Base-by-base conservation (phyloP, 2,113 vertebrate genomes). In the Cichladusa arquata region DNA sequence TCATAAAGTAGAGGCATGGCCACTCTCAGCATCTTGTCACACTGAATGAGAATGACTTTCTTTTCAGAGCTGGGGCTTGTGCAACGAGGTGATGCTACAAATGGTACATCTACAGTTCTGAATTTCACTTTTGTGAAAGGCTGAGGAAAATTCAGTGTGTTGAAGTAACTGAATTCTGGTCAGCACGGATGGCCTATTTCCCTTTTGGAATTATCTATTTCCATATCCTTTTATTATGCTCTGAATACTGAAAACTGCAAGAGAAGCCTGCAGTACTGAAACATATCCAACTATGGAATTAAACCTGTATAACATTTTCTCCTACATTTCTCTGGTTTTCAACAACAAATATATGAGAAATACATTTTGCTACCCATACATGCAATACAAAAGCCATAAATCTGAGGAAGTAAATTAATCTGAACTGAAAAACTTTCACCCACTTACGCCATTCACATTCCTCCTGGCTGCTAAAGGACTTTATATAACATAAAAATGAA, bases 361-460 rank as follows among this genome's bases (percentile, higher is more conserved):
- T 96, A 97, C 95, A 96, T 96, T 95, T 96, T 96, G 73, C 94
- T 97, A 92, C 88, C 93, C 95, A 89, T 66, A 96, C 97, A 97
- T 98, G 97, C 97, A 98, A 86, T 65, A 74, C 86, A 90, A 96
- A 98, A 97, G 93, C 96, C 95, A 90, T 95, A 93, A 96, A 97
- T 96, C 95, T 69, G 92, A 96, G 94, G 96, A 96, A 96, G 86
- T 95, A 92, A 95, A 94, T 96, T 90, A 90, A 95, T 97, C 95
- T 93, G 91, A 95, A 94, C 65, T 53, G 92, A 97, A 90, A 69
- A 93, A 95, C 90, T 97, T 97, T 91, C 96, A 94, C 96, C 80
- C 92, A 92, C 82, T 96, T 96, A 97, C 56, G 96, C 95, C 96
- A 98, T 97, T 98, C 97, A 93, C 97, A 98, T 98, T 98, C 97